Conservation (phyloP, 2,797 vertebrate species). For the Menidia menidia region DNA sequence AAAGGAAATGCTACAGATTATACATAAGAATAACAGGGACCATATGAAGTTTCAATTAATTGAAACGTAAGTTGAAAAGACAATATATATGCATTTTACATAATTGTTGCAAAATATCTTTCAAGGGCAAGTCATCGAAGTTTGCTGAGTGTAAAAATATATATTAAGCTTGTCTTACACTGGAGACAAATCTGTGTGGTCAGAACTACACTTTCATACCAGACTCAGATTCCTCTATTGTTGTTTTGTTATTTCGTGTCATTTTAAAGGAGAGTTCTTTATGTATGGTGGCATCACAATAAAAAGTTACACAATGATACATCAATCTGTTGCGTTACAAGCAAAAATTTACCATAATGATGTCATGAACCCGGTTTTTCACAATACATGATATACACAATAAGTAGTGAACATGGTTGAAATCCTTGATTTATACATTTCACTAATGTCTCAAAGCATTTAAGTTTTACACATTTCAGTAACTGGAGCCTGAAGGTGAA, state of each 20-base stretch:
- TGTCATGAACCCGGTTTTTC: conserved; percentile 74
- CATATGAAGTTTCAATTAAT: conserved; percentile 17
- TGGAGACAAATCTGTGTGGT: conserved; percentile 65
- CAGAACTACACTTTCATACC: conserved; percentile 32
- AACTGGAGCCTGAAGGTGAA: conserved; percentile 17
- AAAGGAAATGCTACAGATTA: conserved; percentile 10
- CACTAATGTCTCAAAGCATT: not conserved
- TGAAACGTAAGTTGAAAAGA: conserved; percentile 29
- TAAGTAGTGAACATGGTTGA: conserved; percentile 16
- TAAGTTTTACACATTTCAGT: not conserved
- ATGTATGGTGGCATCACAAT: conserved; percentile 17
- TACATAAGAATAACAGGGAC: conserved; percentile 13
- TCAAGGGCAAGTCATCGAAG: conserved; percentile 1
- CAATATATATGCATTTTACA: not conserved
- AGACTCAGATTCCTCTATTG: conserved; percentile 22
- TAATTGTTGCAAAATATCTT: not conserved
- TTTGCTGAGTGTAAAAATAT: conserved; percentile 12
- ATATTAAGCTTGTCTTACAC: conserved; percentile 68
- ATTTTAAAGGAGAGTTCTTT: conserved; percentile 8
- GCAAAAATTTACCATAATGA: conserved; percentile 70
- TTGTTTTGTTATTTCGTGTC: conserved; percentile 17
- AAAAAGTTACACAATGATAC: conserved; percentile 10
- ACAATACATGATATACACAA: conserved; percentile 60
- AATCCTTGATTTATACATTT: conserved; percentile 14
- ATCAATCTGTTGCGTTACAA: conserved; percentile 64